Evolutionary conservation across 2,888 invertebrate species (phyloP).

Genomic region (Thymelicus lineola): DNA sequence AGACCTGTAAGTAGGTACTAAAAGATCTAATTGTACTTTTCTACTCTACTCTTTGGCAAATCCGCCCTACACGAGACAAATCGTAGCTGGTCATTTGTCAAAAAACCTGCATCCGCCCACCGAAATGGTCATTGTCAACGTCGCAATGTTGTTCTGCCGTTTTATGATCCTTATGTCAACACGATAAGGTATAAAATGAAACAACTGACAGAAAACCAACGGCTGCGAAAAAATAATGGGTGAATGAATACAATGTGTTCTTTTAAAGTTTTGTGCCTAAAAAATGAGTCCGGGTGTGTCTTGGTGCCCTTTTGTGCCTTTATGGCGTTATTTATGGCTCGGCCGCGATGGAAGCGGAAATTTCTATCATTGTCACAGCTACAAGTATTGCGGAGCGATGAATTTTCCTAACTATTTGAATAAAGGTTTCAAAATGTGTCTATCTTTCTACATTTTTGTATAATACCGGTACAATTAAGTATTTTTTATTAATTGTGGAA

Average conservation of each 20-base stretch:
- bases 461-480: too few relatives aligned
- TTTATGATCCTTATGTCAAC: slow-evolving; percentile 49
- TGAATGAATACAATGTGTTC: slow-evolving; percentile 56
- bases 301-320: slow-evolving; percentile 33
- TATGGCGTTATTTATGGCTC: slow-evolving; percentile 35
- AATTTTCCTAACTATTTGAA: slow-evolving; percentile 22
- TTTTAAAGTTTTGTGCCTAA: slow-evolving; percentile 52
- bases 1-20: too few relatives aligned
- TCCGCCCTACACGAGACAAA: slow-evolving; percentile 81
- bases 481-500: too few relatives aligned
- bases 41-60: slow-evolving; percentile 60
- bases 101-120: slow-evolving; percentile 82
- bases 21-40: not conserved
- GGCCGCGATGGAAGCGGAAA: slow-evolving; percentile 24
- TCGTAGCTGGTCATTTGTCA: slow-evolving; percentile 83
- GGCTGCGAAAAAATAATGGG: slow-evolving; percentile 50
- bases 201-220: slow-evolving; percentile 26
- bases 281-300: slow-evolving; percentile 53
- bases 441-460: too few relatives aligned
- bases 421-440: slow-evolving; percentile 9
- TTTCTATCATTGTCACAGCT: slow-evolving; percentile 33
- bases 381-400: slow-evolving; percentile 6
- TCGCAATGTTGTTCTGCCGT: slow-evolving; percentile 49
- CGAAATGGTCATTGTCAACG: slow-evolving; percentile 74
- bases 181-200: slow-evolving; percentile 53